phyloP scores from a whole-genome alignment of 2,888 invertebrate species.

The Alentia gelatinosa region DNA sequence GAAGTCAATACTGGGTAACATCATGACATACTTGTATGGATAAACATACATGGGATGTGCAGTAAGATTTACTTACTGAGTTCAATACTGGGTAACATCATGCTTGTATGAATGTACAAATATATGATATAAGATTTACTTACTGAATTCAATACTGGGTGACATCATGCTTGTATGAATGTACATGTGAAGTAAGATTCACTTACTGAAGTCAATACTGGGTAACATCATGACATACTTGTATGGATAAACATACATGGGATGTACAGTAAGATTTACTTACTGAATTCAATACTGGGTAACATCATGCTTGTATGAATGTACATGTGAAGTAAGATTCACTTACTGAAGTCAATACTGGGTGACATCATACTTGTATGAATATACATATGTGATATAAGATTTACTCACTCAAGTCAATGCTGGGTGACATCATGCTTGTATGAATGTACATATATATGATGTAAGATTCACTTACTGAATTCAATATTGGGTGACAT shows the following conservation, averaged over 20 bases:
- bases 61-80: not conserved
- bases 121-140: not conserved
- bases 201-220: constrained; percentile 78
- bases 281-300: not conserved
- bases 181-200: too few relatives aligned
- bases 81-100: not conserved
- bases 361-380: not conserved
- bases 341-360: not conserved
- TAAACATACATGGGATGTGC: too few relatives aligned
- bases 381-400: not conserved
- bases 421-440: too few relatives aligned
- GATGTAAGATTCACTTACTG: constrained; percentile 20
- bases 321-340: too few relatives aligned
- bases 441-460: too few relatives aligned
- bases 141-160: not conserved
- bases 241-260: not conserved
- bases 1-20: not conserved
- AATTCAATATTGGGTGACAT: constrained; percentile 20
- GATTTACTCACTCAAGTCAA: not conserved
- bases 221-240: constrained; percentile 71
- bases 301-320: not conserved
- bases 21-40: too few relatives aligned
- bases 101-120: too few relatives aligned
- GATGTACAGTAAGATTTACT: not conserved
- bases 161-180: not conserved